These are phyloP conservation scores for Pogonocichla stellata DNA, from an alignment of 2,113 vertebrate genomes.

Conservation along the genomic window DNA sequence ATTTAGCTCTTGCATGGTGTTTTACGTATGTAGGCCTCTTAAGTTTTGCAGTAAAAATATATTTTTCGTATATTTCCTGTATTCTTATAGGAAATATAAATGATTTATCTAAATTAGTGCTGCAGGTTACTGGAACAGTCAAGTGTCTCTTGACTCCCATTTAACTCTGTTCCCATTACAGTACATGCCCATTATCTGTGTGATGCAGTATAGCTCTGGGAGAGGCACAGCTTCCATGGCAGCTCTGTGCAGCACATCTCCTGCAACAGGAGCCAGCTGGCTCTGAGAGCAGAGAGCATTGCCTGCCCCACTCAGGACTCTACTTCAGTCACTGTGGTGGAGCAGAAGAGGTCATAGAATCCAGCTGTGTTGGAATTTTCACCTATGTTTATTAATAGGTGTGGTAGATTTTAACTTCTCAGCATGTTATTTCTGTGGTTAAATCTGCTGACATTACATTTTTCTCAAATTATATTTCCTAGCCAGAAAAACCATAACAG, in stretches of 20 bases:
- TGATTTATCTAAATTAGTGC: background rate
- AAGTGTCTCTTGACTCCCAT: background rate
- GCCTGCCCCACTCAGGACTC: background rate
- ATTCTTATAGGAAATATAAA: background rate
- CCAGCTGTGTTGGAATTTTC: background rate
- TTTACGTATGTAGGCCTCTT: background rate
- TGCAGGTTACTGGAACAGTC: background rate
- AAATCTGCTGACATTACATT: background rate
- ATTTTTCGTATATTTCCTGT: too few relatives aligned
- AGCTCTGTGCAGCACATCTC: background rate
- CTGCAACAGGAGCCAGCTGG: background rate
- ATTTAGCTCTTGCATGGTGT: background rate
- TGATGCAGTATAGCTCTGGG: background rate
- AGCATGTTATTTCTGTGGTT: background rate
- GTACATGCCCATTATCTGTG: too few relatives aligned
- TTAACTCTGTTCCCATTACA: background rate
- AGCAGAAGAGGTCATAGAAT: background rate
- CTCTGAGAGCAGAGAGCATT: background rate
- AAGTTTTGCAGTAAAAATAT: background rate
- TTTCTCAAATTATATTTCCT: background rate
- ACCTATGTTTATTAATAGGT: background rate
- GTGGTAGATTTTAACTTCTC: background rate
- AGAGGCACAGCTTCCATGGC: background rate
- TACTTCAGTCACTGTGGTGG: background rate
- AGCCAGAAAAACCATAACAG: background rate